Evolutionary conservation across 2,797 vertebrate species (phyloP).

Genomic region (Halcyon leucocephala): DNA sequence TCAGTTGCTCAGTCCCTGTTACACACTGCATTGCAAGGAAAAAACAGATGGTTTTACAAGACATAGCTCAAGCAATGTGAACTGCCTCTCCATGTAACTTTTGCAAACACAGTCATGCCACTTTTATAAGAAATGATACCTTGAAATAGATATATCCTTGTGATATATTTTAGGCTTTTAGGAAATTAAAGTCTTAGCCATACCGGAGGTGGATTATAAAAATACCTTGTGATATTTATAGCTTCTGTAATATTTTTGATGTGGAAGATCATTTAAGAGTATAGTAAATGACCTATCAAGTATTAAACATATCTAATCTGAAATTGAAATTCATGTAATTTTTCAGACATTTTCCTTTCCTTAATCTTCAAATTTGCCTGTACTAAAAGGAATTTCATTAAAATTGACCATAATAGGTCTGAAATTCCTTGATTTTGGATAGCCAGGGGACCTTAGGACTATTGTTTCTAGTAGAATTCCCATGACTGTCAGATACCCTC

Average conservation of each 20-base stretch:
- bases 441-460: neutral
- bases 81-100: neutral
- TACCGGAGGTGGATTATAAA: neutral
- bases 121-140: neutral
- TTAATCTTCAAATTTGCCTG: neutral
- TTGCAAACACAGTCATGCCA: neutral
- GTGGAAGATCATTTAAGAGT: neutral
- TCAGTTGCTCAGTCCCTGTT: neutral
- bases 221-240: neutral
- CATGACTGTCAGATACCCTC: neutral
- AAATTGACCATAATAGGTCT: neutral
- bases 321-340: neutral
- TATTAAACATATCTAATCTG: neutral
- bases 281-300: neutral
- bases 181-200: neutral
- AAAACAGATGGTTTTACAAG: conserved; percentile 18
- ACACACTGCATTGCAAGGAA: neutral
- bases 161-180: neutral
- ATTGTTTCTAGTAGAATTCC: neutral
- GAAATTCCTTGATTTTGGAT: neutral
- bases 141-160: neutral
- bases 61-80: neutral
- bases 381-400: neutral
- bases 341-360: neutral
- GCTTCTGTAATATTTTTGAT: neutral